Evolutionary conservation across 92 coral and sea anemone species (phyloP).

Genomic region (Zoanthus gigantus): DNA sequence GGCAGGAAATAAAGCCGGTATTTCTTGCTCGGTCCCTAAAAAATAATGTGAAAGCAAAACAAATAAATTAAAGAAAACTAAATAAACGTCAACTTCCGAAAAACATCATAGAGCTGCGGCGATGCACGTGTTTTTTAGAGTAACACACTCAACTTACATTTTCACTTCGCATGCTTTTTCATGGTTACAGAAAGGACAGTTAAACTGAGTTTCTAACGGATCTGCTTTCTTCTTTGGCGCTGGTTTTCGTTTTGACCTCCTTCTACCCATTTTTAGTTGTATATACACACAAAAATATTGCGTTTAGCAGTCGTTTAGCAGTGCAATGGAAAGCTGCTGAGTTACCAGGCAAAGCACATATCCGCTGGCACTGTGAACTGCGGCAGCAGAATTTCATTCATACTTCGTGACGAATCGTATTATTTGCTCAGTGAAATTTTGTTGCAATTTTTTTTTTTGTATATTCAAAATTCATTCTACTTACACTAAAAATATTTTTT

Average conservation of each 20-base stretch:
- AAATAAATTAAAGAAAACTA: not conserved
- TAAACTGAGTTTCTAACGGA: conserved; percentile 94
- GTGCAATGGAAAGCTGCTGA: not conserved
- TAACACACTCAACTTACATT: conserved; percentile 72
- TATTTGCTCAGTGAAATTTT: no score
- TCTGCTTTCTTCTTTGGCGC: conserved; percentile 90
- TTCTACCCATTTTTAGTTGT: conserved; percentile 82
- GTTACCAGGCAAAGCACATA: not conserved
- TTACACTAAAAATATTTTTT: no score
- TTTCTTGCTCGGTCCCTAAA: conserved; percentile 94
- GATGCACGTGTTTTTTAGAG: conserved; percentile 16
- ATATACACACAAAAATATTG: not conserved
- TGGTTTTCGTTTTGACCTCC: conserved; percentile 95
- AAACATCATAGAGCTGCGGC: not conserved
- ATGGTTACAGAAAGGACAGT: conserved; percentile 99
- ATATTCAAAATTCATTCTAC: no score
- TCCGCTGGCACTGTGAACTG: conserved; percentile 7
- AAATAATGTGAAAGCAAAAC: not conserved
- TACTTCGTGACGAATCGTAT: no score
- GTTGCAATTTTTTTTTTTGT: no score
- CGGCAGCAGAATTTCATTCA: not conserved
- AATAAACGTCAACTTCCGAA: not conserved
- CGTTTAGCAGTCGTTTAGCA: not conserved
- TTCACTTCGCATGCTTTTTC: conserved; percentile 98
- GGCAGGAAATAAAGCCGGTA: conserved; percentile 93